Evolutionary conservation across 92 coral and sea anemone species (phyloP), one percentile per base, ranked within the genome.

Genomic region (Micromussa lordhowensis): DNA sequence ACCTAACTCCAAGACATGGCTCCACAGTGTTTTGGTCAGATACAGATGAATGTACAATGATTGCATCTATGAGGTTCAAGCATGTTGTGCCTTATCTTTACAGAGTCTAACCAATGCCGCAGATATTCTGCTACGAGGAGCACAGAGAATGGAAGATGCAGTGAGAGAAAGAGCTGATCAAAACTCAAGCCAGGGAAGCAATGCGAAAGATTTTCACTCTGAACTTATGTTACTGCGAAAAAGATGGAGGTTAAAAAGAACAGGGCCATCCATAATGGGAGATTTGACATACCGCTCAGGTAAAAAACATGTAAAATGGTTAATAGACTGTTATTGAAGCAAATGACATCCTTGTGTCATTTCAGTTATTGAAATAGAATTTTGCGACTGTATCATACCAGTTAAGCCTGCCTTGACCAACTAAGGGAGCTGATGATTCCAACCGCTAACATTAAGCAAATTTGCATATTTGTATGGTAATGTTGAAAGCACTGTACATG

Each of bases 251-350:
- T 87, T 98, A 18, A 98, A 98, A 86, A 91, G 95, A 57, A 88
- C 99, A 70, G 99, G 98, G 21, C 86, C 87, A 53, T 91, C 93
- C 73, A 96, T 98, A 38, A 91, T 94, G 83, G 99, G 99, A 61
- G 99, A 98, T 70, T 93, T 98, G 61, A 96, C 99, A 17, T 98
- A 98, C 77, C 93, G 92, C 48, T 96, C 99, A 80, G 98, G 99
- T 97, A 69, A 24, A 63, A 24, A 5, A 12, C 4, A 49, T 12
- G 8, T 24, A 7, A 11, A 44, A 44, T 8, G 51, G 51, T 44
- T 9, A 8, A 44, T 44, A 13, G 10, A 44, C 1, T 11, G 51
- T 44, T 44, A 44, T 44, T 44, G 51, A 44, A 1, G 51, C 51
- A 44, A 44, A 44, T 44, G 51, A 44, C 13, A 40, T 44, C 51